Evolutionary conservation across 2,797 vertebrate genomes (phyloP).

Genomic region (Chrosomus eos): DNA sequence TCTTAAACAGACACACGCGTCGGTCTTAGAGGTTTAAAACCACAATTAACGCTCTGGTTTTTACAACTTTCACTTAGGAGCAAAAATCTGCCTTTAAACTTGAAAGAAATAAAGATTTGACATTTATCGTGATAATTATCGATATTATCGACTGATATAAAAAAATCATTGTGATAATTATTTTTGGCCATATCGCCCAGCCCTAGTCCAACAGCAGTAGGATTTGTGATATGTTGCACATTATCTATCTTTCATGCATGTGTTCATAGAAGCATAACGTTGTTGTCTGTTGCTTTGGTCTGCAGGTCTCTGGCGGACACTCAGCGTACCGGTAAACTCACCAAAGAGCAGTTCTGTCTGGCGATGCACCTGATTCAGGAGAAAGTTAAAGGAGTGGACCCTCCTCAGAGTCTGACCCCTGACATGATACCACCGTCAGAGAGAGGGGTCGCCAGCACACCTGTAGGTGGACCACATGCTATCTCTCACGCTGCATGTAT

Average conservation of each 20-base stretch:
- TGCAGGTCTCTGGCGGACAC: constrained; percentile 94
- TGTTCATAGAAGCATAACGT: neutral
- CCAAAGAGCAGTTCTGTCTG: constrained; percentile 92
- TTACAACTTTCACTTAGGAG: too few relatives aligned
- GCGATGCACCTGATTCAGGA: constrained; percentile 97
- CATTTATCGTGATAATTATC: too few relatives aligned
- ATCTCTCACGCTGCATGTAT: neutral
- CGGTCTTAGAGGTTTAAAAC: too few relatives aligned
- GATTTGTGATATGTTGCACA: neutral
- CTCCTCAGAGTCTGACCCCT: constrained; percentile 86
- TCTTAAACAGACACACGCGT: too few relatives aligned
- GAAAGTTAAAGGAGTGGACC: constrained; percentile 92
- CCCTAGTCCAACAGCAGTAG: neutral
- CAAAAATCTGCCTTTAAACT: too few relatives aligned
- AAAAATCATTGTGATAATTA: too few relatives aligned
- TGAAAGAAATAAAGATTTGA: too few relatives aligned
- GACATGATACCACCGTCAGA: constrained; percentile 97
- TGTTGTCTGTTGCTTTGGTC: neutral
- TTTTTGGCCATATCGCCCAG: too few relatives aligned
- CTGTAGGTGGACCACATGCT: constrained; percentile 50
- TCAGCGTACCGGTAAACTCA: constrained; percentile 89
- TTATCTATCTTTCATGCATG: neutral
- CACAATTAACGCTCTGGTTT: too few relatives aligned
- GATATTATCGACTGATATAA: too few relatives aligned
- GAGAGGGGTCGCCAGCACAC: constrained; percentile 76